Evolutionary conservation across 2,113 vertebrate genomes (phyloP).

Genomic region (Phocoena phocoena): DNA sequence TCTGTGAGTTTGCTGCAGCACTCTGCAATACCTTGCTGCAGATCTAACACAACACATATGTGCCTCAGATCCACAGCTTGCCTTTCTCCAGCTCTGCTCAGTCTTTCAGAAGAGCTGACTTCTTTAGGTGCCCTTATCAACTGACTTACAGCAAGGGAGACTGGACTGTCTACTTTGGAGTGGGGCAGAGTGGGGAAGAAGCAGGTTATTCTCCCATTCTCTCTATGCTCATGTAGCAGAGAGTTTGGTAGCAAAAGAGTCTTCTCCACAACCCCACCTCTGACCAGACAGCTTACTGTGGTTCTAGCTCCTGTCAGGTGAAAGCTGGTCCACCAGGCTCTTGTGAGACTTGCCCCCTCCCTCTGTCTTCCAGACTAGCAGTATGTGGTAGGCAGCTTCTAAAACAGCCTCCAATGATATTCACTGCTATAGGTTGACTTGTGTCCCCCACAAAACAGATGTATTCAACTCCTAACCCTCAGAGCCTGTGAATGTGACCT

Average conservation of each 20-base stretch:
- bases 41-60: no score
- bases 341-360: not conserved
- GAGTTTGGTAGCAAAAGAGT: not conserved
- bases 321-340: not conserved
- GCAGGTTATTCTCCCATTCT: not conserved
- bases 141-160: not conserved
- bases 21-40: not conserved
- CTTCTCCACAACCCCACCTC: not conserved
- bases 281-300: not conserved
- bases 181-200: not conserved
- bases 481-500: not conserved
- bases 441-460: not conserved
- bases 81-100: not conserved
- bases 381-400: not conserved
- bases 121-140: not conserved
- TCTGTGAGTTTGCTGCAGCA: not conserved
- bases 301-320: not conserved
- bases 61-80: not conserved
- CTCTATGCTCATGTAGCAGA: not conserved
- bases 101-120: not conserved
- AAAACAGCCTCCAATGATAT: not conserved
- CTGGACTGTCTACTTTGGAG: not conserved
- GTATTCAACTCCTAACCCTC: not conserved
- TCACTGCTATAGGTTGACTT: not conserved
- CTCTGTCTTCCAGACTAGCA: not conserved